Base-by-base conservation (phyloP, 1,140 invertebrate genomes). In the Drosophila takahashii region DNA sequence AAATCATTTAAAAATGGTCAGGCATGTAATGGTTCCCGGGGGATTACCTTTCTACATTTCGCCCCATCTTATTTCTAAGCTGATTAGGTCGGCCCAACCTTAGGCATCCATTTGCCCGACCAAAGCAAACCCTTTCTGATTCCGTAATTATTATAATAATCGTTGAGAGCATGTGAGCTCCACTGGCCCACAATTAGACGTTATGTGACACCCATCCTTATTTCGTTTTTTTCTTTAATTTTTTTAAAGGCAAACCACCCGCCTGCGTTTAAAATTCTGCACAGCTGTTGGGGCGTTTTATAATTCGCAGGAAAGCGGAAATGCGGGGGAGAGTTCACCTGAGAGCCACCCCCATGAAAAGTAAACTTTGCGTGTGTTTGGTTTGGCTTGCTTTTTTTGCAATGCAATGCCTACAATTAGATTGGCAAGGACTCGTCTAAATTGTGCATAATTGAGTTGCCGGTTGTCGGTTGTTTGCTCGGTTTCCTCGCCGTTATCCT, bases 371-470 rank as follows among this genome's bases (percentile, higher is more conserved):
- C 47, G 27, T 44, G 36, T 27, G 45, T 50, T 27, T 18, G 41
- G 41, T 48, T 48, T 1, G 15, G 9, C 5, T 22, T 2, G 37
- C 2, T 27, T 44, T 62, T 44, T 53, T 37, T 69, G 64, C 50
- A 56, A 48, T 69, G 66, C 64, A 69, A 57, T 70, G 66, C 64
- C 66, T 56, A 56, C 50, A 70, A 70, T 70, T 70, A 70, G 66
- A 70, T 69, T 70, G 62, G 66, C 64, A 70, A 45, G 62, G 74
- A 76, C 73, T 77, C 73, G 54, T 77, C 64, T 61, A 77, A 77
- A 77, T 69, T 77, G 74, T 56, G 56, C 56, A 77, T 77, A 77
- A 77, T 77, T 77, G 74, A 77, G 64, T 77, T 77, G 74, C 71
- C 71, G 71, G 57, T 42, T 62, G 67, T 41, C 69, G 70, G 54